A percentile compares a stretch with the other conserved stretches of the same genome.
phyloP scores from a whole-genome alignment of 2,113 vertebrate species.

The Morone saxatilis region DNA sequence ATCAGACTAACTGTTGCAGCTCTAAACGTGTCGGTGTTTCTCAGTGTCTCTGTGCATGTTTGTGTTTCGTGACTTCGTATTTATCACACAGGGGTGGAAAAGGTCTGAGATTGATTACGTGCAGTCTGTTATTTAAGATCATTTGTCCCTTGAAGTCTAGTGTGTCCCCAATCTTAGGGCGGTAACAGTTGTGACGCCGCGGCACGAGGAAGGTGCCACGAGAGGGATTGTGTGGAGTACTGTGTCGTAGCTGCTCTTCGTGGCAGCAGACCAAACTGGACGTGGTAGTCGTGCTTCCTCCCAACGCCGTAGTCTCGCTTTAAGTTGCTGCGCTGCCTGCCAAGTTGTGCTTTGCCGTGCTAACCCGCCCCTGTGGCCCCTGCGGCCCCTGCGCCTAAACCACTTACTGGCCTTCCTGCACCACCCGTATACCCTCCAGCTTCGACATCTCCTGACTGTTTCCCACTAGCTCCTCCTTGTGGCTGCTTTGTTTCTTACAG shows the following conservation, averaged over 20 bases:
- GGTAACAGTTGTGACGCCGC: not conserved
- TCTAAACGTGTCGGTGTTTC: not conserved
- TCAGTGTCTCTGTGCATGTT: constrained; percentile 3
- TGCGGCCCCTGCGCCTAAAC: constrained; percentile 58
- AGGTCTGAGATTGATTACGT: not conserved
- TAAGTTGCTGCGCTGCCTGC: constrained; percentile 73
- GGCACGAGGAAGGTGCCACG: not conserved
- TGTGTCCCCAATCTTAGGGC: not conserved
- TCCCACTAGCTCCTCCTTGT: constrained; percentile 76
- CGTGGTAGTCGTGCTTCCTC: constrained; percentile 50
- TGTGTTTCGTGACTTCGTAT: not conserved
- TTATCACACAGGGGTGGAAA: constrained; percentile 1
- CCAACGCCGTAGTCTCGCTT: constrained; percentile 62
- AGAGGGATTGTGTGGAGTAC: constrained; percentile 11
- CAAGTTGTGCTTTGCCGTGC: constrained; percentile 77
- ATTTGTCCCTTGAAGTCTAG: not conserved
- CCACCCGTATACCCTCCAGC: constrained; percentile 61
- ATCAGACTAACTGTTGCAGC: not conserved
- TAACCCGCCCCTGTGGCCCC: constrained; percentile 64
- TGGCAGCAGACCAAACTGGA: constrained; percentile 43
- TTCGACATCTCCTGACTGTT: constrained; percentile 65
- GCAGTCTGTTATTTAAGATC: not conserved
- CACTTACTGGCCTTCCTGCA: constrained; percentile 66
- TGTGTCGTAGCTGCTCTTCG: constrained; percentile 37
- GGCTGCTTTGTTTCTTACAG: constrained; percentile 73